phyloP scores from a whole-genome alignment of 2,888 invertebrate species.

The Halocaridina rubra region DNA sequence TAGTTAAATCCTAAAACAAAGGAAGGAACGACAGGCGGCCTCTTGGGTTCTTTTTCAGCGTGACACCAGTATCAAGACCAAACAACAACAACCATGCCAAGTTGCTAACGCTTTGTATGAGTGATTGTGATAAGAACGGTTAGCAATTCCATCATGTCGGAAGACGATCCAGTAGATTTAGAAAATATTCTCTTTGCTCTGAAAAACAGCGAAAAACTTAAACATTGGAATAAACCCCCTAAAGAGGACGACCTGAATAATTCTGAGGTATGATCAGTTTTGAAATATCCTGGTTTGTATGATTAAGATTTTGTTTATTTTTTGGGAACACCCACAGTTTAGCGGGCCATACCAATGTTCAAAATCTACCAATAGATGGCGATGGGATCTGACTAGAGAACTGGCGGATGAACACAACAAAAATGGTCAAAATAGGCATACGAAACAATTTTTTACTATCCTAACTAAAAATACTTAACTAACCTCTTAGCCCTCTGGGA shows the following conservation, averaged over 20 bases:
- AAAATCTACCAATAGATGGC: too few species aligned
- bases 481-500: too few species aligned
- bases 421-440: too few species aligned
- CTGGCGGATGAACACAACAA: too few species aligned
- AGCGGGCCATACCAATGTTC: not conserved
- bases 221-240: constrained; percentile 34
- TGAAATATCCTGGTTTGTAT: not conserved
- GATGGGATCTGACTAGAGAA: too few species aligned
- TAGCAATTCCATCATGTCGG: not conserved
- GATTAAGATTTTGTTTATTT: not conserved
- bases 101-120: not conserved
- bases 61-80: too few species aligned
- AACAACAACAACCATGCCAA: too few species aligned
- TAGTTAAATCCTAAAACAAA: too few species aligned
- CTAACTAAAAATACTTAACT: too few species aligned
- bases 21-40: too few species aligned
- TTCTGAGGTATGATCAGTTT: constrained; percentile 6
- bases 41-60: too few species aligned
- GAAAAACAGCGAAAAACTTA: constrained; percentile 12
- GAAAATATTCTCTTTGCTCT: constrained; percentile 14
- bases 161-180: not conserved
- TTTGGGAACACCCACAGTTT: not conserved
- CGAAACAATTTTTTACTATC: too few species aligned
- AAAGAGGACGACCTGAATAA: constrained; percentile 18
- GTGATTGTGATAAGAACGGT: not conserved